These are phyloP conservation scores for Cricetomys ansorgei DNA, from an alignment of 2,113 vertebrate species.

Conservation along the genomic window DNA sequence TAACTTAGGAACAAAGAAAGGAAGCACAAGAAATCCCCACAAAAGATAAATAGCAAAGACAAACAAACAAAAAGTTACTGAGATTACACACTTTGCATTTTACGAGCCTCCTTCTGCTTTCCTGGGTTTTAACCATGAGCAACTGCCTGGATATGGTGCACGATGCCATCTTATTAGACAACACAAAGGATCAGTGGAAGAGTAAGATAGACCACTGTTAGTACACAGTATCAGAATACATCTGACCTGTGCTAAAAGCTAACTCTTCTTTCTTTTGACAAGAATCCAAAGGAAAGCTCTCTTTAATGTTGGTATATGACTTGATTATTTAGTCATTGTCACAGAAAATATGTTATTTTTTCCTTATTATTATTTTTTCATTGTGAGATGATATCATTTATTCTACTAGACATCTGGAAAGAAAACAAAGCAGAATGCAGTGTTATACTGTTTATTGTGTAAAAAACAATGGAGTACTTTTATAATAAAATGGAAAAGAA, in stretches of 20 bases:
- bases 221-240: slow-evolving; percentile 64
- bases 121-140: slow-evolving; percentile 55
- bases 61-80: background rate
- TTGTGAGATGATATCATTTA: slow-evolving; percentile 54
- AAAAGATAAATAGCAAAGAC: background rate
- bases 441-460: slow-evolving; percentile 55
- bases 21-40: background rate
- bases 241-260: slow-evolving; percentile 62
- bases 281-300: slow-evolving; percentile 65
- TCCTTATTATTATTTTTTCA: slow-evolving; percentile 65
- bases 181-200: slow-evolving; percentile 75
- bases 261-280: slow-evolving; percentile 56
- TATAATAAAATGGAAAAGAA: slow-evolving; percentile 69
- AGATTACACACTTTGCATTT: too few relatives aligned
- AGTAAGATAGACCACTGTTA: slow-evolving; percentile 70
- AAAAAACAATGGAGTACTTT: slow-evolving; percentile 65
- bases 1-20: background rate
- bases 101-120: slow-evolving; percentile 63
- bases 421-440: background rate
- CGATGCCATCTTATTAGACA: slow-evolving; percentile 47
- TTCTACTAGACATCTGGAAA: slow-evolving; percentile 40
- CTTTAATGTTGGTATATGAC: slow-evolving; percentile 68
- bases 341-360: slow-evolving; percentile 63
- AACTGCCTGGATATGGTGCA: slow-evolving; percentile 64
- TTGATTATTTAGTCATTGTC: slow-evolving; percentile 69